Conservation (phyloP, 2,113 vertebrate species). For the Glaucomys volans region DNA sequence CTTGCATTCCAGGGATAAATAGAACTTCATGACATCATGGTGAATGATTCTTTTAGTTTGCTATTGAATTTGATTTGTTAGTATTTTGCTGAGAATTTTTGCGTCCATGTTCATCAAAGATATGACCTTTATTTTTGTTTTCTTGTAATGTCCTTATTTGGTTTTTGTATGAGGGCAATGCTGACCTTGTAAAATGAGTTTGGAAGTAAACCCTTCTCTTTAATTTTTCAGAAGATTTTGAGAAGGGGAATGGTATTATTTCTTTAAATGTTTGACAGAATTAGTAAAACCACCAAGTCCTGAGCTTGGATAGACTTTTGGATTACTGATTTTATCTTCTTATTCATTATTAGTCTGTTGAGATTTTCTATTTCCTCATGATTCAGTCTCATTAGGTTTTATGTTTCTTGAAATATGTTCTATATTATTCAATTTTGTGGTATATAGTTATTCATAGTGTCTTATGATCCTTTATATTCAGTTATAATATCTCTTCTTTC, state of each 20-base stretch:
- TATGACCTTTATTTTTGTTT: neutral
- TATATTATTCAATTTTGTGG: neutral
- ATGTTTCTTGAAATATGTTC: neutral
- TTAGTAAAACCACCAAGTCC: neutral
- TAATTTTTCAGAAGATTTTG: neutral
- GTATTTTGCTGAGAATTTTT: too few species aligned
- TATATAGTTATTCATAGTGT: neutral
- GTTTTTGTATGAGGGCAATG: too few species aligned
- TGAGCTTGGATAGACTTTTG: neutral
- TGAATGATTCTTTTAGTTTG: neutral
- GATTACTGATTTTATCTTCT: neutral
- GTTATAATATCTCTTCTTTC: too few species aligned
- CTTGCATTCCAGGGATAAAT: neutral
- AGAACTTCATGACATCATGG: neutral
- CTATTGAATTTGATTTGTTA: neutral
- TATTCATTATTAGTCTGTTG: neutral
- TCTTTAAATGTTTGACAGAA: neutral
- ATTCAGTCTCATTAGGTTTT: neutral
- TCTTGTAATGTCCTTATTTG: neutral
- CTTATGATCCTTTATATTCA: neutral
- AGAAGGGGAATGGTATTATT: neutral
- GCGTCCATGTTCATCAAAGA: neutral
- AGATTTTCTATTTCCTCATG: too few species aligned
- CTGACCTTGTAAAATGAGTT: neutral
- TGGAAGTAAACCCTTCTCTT: neutral